phyloP scores from a whole-genome alignment of 2,797 vertebrate genomes.

The Lacerta viridis region DNA sequence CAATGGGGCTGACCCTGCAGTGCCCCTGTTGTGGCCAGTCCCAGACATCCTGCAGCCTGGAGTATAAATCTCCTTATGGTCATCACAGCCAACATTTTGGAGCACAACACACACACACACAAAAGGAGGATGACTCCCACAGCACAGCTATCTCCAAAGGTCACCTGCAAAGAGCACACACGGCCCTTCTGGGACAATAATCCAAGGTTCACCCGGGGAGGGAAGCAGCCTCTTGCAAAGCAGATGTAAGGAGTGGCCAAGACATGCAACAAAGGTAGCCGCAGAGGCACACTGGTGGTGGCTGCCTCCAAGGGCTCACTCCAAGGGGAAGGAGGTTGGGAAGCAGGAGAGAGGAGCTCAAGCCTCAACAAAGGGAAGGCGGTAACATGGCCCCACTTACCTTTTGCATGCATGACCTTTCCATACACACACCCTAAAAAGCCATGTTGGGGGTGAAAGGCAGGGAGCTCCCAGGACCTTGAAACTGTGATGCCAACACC shows the following conservation, averaged over 20 bases:
- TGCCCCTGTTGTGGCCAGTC: not conserved
- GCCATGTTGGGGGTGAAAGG: too few species aligned
- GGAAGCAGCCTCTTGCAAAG: not conserved
- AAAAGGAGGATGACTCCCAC: not conserved
- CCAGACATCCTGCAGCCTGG: not conserved
- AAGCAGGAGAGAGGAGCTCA: too few species aligned
- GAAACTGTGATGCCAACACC: too few species aligned
- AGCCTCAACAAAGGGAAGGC: too few species aligned
- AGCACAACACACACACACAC: not conserved
- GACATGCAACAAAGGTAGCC: not conserved
- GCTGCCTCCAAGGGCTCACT: too few species aligned
- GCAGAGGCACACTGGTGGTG: not conserved
- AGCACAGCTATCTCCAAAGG: not conserved
- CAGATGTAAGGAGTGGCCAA: not conserved
- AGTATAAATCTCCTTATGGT: not conserved
- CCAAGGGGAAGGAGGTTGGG: too few species aligned
- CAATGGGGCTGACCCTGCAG: not conserved
- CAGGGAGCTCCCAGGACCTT: too few species aligned
- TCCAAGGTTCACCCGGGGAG: not conserved
- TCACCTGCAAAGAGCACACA: not conserved
- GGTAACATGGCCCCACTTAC: too few species aligned
- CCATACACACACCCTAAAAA: too few species aligned
- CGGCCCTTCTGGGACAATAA: not conserved
- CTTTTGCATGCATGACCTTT: too few species aligned
- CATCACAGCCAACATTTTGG: not conserved